Evolutionary conservation across 2,797 vertebrate species (phyloP).

Genomic region (Chelon labrosus): DNA sequence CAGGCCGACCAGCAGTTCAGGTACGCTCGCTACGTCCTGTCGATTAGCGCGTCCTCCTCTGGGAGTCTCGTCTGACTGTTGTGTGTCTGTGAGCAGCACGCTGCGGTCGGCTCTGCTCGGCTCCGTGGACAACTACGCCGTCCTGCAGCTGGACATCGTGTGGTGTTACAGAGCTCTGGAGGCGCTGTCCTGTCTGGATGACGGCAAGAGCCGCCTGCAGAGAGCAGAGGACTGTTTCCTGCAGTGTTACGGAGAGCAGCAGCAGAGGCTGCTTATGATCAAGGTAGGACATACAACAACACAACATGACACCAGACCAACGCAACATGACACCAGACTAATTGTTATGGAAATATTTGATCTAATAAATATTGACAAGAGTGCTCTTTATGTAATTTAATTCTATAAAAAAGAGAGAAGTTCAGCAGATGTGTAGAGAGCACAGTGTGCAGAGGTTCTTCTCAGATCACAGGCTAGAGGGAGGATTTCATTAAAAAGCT

Average conservation of each 20-base stretch:
- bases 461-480: no score
- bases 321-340: no score
- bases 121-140: slow-evolving; percentile 93
- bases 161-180: slow-evolving; percentile 94
- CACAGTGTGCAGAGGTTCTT: no score
- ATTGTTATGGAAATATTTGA: no score
- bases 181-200: slow-evolving; percentile 90
- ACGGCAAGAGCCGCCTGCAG: slow-evolving; percentile 87
- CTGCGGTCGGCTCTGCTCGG: slow-evolving; percentile 87
- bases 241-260: slow-evolving; percentile 91
- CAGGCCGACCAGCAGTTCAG: slow-evolving; percentile 94
- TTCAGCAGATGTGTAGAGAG: no score
- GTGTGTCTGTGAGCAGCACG: slow-evolving; percentile 78
- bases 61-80: not conserved
- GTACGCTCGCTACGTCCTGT: slow-evolving; percentile 72
- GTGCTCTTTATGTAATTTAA: no score
- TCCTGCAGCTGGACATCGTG: slow-evolving; percentile 96
- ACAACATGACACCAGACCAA: no score
- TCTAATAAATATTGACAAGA: no score
- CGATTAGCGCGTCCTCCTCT: no score
- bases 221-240: slow-evolving; percentile 90
- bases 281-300: slow-evolving; percentile 81
- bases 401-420: no score
- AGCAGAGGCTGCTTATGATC: slow-evolving; percentile 90
- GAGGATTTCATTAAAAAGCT: no score